Percentiles rank a stretch among this genome's conserved stretches.
Conservation (phyloP, 2,888 invertebrate species). For the Netelia inedita region DNA sequence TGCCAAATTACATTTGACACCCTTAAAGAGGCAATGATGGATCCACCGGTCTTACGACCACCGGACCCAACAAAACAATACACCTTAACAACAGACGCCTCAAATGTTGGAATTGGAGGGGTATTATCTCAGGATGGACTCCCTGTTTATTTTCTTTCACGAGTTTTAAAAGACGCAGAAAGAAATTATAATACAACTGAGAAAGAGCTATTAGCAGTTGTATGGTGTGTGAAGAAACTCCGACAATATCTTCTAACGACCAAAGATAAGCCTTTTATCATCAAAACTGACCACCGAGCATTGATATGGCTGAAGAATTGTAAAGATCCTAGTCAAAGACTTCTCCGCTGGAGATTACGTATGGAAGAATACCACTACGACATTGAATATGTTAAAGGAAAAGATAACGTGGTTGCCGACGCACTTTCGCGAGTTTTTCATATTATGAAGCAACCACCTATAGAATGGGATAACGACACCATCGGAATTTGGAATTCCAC, state of each 20-base stretch:
- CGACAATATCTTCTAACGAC: slow-evolving; percentile 54
- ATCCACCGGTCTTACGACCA: not conserved
- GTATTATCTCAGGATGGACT: slow-evolving; percentile 69
- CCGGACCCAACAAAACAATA: slow-evolving; percentile 15
- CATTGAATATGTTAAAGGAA: slow-evolving; percentile 76
- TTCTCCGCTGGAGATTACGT: slow-evolving; percentile 69
- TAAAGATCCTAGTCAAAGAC: slow-evolving; percentile 31
- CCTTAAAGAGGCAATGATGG: slow-evolving; percentile 19
- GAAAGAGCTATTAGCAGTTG: slow-evolving; percentile 58
- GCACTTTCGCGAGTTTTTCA: too few relatives aligned
- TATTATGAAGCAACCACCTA: too few relatives aligned
- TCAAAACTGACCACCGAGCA: slow-evolving; percentile 62
- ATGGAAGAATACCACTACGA: slow-evolving; percentile 77
- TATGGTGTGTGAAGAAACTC: slow-evolving; percentile 62
- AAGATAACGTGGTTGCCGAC: too few relatives aligned
- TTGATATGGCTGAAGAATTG: slow-evolving; percentile 66
- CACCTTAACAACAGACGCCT: slow-evolving; percentile 17
- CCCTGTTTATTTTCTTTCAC: slow-evolving; percentile 78
- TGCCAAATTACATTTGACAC: slow-evolving; percentile 28
- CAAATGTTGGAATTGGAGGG: slow-evolving; percentile 32
- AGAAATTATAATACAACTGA: slow-evolving; percentile 46
- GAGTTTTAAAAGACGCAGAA: slow-evolving; percentile 69
- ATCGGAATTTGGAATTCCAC: slow-evolving; percentile 20
- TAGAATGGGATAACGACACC: too few relatives aligned
- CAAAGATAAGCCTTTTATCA: slow-evolving; percentile 60